Conservation (phyloP, 1,140 invertebrate species). For the Drosophila repleta region DNA sequence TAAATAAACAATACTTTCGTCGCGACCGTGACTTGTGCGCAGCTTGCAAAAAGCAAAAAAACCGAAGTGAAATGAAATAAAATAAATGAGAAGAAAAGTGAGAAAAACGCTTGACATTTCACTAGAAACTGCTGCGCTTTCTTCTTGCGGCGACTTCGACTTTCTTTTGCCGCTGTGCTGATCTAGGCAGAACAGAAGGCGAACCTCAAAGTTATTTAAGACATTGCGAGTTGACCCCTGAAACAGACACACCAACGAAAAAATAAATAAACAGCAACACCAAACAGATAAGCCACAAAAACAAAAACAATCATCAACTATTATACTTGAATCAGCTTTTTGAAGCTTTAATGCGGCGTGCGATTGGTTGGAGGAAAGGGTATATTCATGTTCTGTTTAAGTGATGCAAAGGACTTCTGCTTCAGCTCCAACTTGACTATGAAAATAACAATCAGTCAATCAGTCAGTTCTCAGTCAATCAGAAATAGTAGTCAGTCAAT, state of each 20-base stretch:
- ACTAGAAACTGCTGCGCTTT: conserved; percentile 67
- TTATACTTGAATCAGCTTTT: conserved; percentile 48
- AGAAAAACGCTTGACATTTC: conserved; percentile 45
- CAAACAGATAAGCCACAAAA: conserved; percentile 1
- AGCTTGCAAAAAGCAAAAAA: conserved; percentile 65
- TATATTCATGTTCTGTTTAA: neutral
- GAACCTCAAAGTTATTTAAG: conserved; percentile 64
- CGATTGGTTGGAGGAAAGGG: neutral
- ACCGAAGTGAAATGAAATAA: neutral
- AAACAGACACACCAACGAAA: conserved; percentile 34
- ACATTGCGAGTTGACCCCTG: conserved; percentile 62
- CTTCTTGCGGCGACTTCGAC: conserved; percentile 38
- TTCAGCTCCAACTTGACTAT: no score
- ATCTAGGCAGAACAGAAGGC: conserved; percentile 68
- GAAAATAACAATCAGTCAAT: no score
- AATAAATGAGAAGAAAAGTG: neutral
- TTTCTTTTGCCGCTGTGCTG: conserved; percentile 69
- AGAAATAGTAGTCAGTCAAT: no score
- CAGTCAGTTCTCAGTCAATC: no score
- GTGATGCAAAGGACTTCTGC: no score
- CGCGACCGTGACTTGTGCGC: conserved; percentile 74
- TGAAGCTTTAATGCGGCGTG: neutral
- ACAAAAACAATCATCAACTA: conserved; percentile 4
- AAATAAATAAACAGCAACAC: conserved; percentile 6
- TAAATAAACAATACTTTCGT: conserved; percentile 65